Conservation (phyloP, 1,140 invertebrate genomes). For the Saccostrea cuccullata region DNA sequence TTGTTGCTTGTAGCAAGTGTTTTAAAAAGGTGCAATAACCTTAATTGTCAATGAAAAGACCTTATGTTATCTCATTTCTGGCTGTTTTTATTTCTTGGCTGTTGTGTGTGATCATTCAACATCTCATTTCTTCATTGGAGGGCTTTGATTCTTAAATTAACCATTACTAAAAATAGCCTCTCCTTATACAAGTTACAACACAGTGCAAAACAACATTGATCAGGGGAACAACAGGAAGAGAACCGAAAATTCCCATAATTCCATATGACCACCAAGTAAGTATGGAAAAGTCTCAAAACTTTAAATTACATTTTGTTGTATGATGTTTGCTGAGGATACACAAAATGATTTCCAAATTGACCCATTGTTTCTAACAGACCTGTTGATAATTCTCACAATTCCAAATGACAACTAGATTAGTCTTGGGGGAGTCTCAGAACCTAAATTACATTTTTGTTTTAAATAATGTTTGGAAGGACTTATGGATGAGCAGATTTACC, state of each 20-base stretch:
- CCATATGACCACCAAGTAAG: not conserved
- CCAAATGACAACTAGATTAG: too few relatives aligned
- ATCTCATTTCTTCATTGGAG: not conserved
- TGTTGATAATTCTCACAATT: too few relatives aligned
- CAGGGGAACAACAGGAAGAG: conserved; percentile 6
- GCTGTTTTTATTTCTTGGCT: not conserved
- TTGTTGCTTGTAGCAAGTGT: not conserved
- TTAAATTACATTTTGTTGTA: too few relatives aligned
- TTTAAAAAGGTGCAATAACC: not conserved
- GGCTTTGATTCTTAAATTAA: not conserved
- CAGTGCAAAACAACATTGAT: conserved; percentile 27
- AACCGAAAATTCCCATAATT: not conserved
- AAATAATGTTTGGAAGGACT: too few relatives aligned
- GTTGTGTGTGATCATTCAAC: not conserved
- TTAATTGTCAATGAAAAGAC: not conserved
- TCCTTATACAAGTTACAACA: conserved; percentile 25
- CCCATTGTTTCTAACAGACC: too few relatives aligned
- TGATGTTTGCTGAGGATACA: too few relatives aligned
- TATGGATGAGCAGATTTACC: too few relatives aligned
- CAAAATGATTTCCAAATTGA: too few relatives aligned
- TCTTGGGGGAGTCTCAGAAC: not conserved
- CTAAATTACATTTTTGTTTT: not conserved
- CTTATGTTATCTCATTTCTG: not conserved
- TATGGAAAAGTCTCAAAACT: not conserved
- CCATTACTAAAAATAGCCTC: not conserved